phyloP scores from a whole-genome alignment of 2,888 invertebrate species.

The Leucophenga montana region DNA sequence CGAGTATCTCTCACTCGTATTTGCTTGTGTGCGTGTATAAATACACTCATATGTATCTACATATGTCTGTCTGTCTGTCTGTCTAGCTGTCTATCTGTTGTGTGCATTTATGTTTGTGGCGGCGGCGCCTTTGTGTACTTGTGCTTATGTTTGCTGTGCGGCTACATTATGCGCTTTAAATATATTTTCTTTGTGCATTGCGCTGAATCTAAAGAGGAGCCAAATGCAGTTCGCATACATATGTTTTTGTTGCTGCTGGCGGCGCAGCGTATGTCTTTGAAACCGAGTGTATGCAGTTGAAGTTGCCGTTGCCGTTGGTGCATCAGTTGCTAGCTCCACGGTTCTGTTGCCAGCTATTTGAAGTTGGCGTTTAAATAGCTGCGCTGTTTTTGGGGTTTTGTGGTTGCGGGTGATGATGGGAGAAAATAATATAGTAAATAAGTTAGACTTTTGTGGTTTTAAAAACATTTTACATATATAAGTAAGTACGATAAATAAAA shows the following conservation, averaged over 20 bases:
- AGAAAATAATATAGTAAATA: too few species aligned
- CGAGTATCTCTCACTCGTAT: conserved; percentile 19
- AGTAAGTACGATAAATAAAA: too few species aligned
- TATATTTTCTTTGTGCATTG: conserved; percentile 11
- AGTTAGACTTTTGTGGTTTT: too few species aligned
- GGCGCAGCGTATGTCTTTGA: neutral
- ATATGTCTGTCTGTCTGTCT: too few species aligned
- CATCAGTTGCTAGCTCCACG: too few species aligned
- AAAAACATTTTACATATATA: too few species aligned
- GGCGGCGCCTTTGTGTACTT: conserved; percentile 12
- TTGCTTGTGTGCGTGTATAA: conserved; percentile 7
- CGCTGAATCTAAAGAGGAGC: neutral
- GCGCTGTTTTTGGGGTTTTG: too few species aligned
- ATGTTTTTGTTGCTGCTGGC: neutral
- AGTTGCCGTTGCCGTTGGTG: too few species aligned
- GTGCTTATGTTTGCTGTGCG: neutral
- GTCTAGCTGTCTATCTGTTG: conserved; percentile 17
- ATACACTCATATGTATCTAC: neutral
- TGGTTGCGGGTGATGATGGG: too few species aligned
- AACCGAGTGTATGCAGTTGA: too few species aligned
- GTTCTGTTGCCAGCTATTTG: too few species aligned
- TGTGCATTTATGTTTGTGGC: conserved; percentile 18
- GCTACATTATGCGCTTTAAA: conserved; percentile 18
- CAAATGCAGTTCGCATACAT: neutral
- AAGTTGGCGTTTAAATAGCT: too few species aligned